Evolutionary conservation across 2,888 invertebrate species (phyloP), one percentile per base, ranked within the genome.

Genomic region (Falcaria lacertinaria): DNA sequence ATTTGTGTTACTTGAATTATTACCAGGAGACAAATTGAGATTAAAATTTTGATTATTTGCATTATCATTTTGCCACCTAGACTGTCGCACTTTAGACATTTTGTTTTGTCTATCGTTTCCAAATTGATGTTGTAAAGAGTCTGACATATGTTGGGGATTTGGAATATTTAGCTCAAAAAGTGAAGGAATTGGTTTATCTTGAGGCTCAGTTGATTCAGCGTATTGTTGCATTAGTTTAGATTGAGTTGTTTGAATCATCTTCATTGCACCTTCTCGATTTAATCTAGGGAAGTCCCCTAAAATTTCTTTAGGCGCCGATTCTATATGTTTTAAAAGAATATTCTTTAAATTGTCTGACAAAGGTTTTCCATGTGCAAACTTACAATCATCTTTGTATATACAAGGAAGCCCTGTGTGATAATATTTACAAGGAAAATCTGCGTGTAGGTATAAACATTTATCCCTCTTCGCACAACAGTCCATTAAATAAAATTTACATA

Each of bases 401-500:
- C 98, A 98, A 43, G 94, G 94, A 79, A 96, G 91, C 52, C 98
- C 98, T 41, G 97, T 96, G 76, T 99, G 98, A 83, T 94, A 98
- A 88, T 95, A 98, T 90, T 98, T 98, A 88, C 98, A 98, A 14
- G 98, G 98, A 80, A 98, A 98, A 79, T 98, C 98, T 65, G 95
- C 93, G 87, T 98, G 98, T 96, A 98, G 96, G 74, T 97, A 99
- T 15, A 96, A 91, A 88, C 98, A 99, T 82, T 97, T 96, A 62
- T 97, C 97, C 65, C 96, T 94, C 87, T 98, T 98, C 42, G 96
- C 95, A 88, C 98, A 98, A 78, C 96, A 96, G 58, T 97, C 97
- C 94, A 96, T 96, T 47, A 98, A 85, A 87, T 98, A 98, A 86
- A 98, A 98, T 87, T 98, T 98, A 84, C 98, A 99, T 1, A 98